phyloP scores from a whole-genome alignment of 1,140 invertebrate species.

The Drosophila ambigua region DNA sequence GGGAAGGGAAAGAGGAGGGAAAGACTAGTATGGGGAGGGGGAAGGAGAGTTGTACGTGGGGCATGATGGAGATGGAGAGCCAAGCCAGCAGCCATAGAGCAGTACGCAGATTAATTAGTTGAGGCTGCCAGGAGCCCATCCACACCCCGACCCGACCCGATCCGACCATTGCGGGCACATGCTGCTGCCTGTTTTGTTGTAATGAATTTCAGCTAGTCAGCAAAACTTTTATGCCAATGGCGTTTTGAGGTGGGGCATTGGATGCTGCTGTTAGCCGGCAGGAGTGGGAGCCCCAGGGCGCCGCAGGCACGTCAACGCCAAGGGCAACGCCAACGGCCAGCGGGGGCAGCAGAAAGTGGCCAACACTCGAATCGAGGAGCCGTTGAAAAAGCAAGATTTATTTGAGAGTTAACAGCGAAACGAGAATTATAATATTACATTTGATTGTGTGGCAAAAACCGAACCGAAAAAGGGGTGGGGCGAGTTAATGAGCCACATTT shows the following conservation, averaged over 20 bases:
- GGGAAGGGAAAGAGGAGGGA: not conserved
- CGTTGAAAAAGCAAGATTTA: slow-evolving; percentile 79
- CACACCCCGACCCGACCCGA: not conserved
- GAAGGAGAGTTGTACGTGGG: slow-evolving; percentile 15
- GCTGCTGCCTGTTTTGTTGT: slow-evolving; percentile 74
- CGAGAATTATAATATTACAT: slow-evolving; percentile 27
- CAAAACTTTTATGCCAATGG: slow-evolving; percentile 82
- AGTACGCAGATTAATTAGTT: slow-evolving; percentile 81
- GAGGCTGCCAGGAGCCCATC: slow-evolving; percentile 64
- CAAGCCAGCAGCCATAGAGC: slow-evolving; percentile 8
- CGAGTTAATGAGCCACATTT: slow-evolving; percentile 80
- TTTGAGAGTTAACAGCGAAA: slow-evolving; percentile 37
- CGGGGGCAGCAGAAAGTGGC: slow-evolving; percentile 25
- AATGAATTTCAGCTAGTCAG: slow-evolving; percentile 83
- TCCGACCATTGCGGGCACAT: slow-evolving; percentile 64
- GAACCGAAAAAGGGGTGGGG: slow-evolving; percentile 31
- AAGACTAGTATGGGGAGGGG: not conserved
- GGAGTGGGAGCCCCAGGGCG: slow-evolving; percentile 3
- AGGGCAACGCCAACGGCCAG: slow-evolving; percentile 5
- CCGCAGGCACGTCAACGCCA: too few relatives aligned
- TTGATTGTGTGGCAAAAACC: too few relatives aligned
- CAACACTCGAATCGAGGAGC: slow-evolving; percentile 63
- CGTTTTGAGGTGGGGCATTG: slow-evolving; percentile 52
- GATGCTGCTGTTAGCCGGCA: slow-evolving; percentile 1
- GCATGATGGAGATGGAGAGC: slow-evolving; percentile 27